Evolutionary conservation across 1,140 invertebrate genomes (phyloP).

Genomic region (Galleria mellonella): DNA sequence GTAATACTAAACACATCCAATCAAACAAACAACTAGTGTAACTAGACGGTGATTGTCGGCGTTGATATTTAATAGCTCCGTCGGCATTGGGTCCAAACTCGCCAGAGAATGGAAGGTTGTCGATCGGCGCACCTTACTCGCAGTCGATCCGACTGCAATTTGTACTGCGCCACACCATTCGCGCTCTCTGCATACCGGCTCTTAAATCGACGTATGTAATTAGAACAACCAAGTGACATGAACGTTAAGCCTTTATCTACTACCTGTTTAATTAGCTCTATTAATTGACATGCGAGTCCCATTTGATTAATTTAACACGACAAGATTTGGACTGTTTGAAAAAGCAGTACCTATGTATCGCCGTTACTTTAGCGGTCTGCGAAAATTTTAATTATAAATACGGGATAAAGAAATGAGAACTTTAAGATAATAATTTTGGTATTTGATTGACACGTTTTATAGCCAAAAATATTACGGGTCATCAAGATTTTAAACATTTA

Average conservation of each 20-base stretch:
- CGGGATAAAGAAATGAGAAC: too few species aligned
- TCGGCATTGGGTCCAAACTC: conserved; percentile 48
- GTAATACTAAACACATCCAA: too few species aligned
- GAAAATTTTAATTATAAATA: too few species aligned
- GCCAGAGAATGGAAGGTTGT: conserved; percentile 60
- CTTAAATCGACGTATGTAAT: conserved; percentile 41
- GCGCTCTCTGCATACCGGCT: conserved; percentile 26
- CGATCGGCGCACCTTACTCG: conserved; percentile 47
- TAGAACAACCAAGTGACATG: conserved; percentile 24
- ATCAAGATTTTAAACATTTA: too few species aligned
- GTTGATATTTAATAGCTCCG: conserved; percentile 48
- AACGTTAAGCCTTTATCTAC: not conserved
- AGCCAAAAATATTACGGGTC: too few species aligned
- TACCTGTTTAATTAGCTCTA: not conserved
- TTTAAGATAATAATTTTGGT: too few species aligned
- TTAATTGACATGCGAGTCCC: not conserved
- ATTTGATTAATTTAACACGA: not conserved
- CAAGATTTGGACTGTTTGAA: not conserved
- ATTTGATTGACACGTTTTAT: too few species aligned
- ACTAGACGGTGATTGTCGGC: conserved; percentile 35
- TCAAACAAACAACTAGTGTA: not conserved
- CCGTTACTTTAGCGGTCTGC: not conserved
- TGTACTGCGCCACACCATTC: conserved; percentile 14
- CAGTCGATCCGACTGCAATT: conserved; percentile 27
- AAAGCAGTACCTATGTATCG: not conserved